Evolutionary conservation across 2,888 invertebrate genomes (phyloP).

Genomic region (Incurvaria masculella): DNA sequence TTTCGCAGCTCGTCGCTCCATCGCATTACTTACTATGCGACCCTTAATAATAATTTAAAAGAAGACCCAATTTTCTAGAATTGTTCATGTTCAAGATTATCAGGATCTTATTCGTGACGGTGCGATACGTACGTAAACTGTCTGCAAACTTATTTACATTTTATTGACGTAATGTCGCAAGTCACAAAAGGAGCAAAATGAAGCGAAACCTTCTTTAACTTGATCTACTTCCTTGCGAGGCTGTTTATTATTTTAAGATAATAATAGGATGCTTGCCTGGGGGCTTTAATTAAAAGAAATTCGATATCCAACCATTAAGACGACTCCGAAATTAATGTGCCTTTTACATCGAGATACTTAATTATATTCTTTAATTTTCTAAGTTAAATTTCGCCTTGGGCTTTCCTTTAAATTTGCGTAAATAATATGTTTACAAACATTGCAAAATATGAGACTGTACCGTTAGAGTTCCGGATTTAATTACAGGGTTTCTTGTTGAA

Average conservation of each 20-base stretch:
- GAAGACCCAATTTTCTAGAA: no score
- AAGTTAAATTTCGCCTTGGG: slow-evolving; percentile 50
- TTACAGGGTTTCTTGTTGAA: neutral
- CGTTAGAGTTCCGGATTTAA: slow-evolving; percentile 24
- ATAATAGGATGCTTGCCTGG: slow-evolving; percentile 38
- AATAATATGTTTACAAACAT: slow-evolving; percentile 55
- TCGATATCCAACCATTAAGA: slow-evolving; percentile 52
- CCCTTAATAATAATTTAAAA: no score
- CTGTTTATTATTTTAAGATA: slow-evolving; percentile 23
- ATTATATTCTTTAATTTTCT: slow-evolving; percentile 57
- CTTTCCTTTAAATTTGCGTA: slow-evolving; percentile 25
- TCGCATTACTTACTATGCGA: no score
- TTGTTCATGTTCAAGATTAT: no score
- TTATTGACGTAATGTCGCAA: no score
- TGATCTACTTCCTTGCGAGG: neutral
- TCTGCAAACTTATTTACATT: no score
- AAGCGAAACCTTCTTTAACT: neutral
- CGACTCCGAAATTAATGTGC: slow-evolving; percentile 51
- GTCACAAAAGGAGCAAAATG: no score
- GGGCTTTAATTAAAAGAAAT: slow-evolving; percentile 51
- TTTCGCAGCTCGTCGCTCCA: no score
- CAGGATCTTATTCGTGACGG: no score
- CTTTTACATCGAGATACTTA: slow-evolving; percentile 45
- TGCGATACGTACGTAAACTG: no score
- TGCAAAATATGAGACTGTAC: slow-evolving; percentile 30